Evolutionary conservation across 2,888 invertebrate genomes (phyloP), one percentile per base, ranked within the genome.

Genomic region (Camptogramma bilineatum): DNA sequence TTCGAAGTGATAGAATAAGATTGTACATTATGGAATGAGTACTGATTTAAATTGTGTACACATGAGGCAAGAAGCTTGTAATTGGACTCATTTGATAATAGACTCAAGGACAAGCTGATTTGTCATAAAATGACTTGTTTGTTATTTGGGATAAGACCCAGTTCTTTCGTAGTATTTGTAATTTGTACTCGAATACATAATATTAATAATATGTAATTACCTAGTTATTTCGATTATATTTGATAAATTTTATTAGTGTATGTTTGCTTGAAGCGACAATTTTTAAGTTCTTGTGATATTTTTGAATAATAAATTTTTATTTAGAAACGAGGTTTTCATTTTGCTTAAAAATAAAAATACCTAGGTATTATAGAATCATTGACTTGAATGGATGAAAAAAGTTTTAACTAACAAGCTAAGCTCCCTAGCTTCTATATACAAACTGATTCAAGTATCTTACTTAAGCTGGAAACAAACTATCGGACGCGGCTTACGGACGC

Each of bases 281-380:
- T 62, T 66, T 66, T 66, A 52, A 64, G 63, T 70, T 71, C 68
- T 58, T 73, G 69, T 73, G 72, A 73, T 72, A 72, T 71, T 73
- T 69, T 19, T 18, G 42, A 67, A 64, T 57, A 65, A 31, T 48
- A 10, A 5, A 44, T 48, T 17, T 44, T 54, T 56, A 47, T 21
- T 55, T 28, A 47, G 19, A 59, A 52, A 54, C 10, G 0, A 24
- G 21, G 9, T 52, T n/a, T 34, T 58, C 16, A 44, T 44, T 44
- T 44, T 44, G 0, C 8, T 8, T 31, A 9, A 9, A 10, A 39
- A 13, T 13, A 9, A 34, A 4, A 2, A 8, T 34, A 9, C 5
- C 3, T 34, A 10, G 10, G 34, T 34, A n/a, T n/a, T n/a, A n/a
- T n/a, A n/a, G n/a, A n/a, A n/a, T n/a, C n/a, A n/a, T n/a, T n/a